A percentile compares a stretch with the other conserved stretches of the same genome.
These are phyloP conservation scores for Hydrozoanthus gracilis DNA, from an alignment of 92 coral and sea anemone genomes.

Conservation along the genomic window DNA sequence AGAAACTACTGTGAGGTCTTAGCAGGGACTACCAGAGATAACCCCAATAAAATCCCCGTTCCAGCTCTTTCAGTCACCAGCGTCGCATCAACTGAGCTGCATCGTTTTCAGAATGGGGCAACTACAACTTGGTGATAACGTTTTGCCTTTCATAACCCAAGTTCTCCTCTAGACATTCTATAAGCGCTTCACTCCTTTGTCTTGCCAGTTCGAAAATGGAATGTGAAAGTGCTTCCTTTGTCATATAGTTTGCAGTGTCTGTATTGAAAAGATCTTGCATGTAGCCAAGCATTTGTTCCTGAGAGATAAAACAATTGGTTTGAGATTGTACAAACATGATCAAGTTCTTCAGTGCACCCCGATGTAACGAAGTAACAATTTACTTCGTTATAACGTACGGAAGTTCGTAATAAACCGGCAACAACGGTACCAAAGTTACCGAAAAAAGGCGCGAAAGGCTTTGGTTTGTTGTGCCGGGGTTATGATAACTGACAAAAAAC, in stretches of 20 bases:
- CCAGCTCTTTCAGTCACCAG: background rate
- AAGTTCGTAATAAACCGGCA: background rate
- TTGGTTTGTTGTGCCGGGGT: background rate
- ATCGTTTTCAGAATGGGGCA: background rate
- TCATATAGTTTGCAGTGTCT: constrained; percentile 74
- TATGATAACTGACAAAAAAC: background rate
- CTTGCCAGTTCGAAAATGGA: constrained; percentile 83
- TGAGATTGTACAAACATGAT: background rate
- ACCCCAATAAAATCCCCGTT: background rate
- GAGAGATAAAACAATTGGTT: background rate
- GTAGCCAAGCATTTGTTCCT: constrained; percentile 89
- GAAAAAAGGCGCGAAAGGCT: background rate
- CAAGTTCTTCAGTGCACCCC: background rate
- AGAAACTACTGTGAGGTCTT: background rate
- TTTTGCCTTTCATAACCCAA: constrained; percentile 24
- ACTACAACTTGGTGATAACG: constrained; percentile 20
- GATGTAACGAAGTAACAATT: background rate
- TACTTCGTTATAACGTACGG: background rate
- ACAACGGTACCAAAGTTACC: background rate
- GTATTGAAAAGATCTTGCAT: constrained; percentile 87
- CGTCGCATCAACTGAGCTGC: background rate
- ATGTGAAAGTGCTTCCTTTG: constrained; percentile 75
- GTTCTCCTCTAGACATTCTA: constrained; percentile 38
- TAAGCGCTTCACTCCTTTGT: constrained; percentile 67
- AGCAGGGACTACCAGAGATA: background rate